Base-by-base conservation (phyloP, 2,113 vertebrate species). In the Corythornis cristatus region DNA sequence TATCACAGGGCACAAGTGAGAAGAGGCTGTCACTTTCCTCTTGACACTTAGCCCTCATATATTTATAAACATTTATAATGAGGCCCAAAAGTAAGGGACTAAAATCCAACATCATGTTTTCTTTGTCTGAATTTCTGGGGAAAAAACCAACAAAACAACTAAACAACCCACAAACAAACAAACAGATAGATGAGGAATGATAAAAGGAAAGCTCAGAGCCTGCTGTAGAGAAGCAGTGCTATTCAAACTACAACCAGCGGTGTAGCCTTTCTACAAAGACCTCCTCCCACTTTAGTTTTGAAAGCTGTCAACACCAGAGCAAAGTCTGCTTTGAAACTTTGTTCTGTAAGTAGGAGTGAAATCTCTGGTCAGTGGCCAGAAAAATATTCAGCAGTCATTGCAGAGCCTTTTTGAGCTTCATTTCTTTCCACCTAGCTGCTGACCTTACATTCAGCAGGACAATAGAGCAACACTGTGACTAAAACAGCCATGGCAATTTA, bases 31-130 rank as follows among this genome's bases (percentile, higher is more conserved):
- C 35, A 35, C 35, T 35, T 35, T 35, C 35, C 35, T 35, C 35
- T 35, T 35, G 35, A 35, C 35, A 35, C 35, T 35, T 35, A 35
- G 35, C 35, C 35, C 35, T 35, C 35, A 35, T 35, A 35, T 35
- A 35, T 35, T 35, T 35, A 35, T 35, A 35, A 35, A 8, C 35
- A 35, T 35, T 35, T 43, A 87, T 97, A 97, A 96, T 96, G 94
- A 97, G 90, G 53, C 95, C 80, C 94, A 93, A 80, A 85, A 85
- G 95, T 92, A 95, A 79, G 82, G 64, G 79, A 94, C 88, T 90
- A 12, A 73, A 94, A 91, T 68, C 57, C 86, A 95, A 40, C 56
- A 66, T 88, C 50, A 33, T 88, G 51, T 88, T 95, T 91, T 86
- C 82, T 93, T 88, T 85, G 85, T 78, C 87, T 80, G 66, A 60